phyloP scores from a whole-genome alignment of 2,113 vertebrate genomes.

The Apteryx owenii region DNA sequence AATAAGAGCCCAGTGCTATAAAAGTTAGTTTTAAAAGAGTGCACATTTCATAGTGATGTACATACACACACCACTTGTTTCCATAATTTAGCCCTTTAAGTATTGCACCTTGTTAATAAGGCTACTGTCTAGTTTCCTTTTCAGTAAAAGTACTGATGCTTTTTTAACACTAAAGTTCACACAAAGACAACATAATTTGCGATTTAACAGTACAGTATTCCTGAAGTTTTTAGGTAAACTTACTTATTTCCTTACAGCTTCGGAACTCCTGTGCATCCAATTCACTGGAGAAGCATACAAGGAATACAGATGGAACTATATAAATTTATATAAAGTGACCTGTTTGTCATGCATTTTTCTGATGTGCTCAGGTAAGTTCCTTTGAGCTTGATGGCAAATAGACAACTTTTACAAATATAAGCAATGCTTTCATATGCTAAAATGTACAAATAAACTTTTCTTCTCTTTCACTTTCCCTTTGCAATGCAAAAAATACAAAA shows the following conservation, averaged over 20 bases:
- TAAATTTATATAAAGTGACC: background rate
- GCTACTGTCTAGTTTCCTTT: slow-evolving; percentile 20
- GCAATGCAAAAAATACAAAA: background rate
- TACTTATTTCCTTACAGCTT: background rate
- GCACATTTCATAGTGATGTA: background rate
- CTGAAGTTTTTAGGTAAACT: background rate
- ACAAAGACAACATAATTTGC: background rate
- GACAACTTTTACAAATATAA: background rate
- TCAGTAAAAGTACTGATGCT: background rate
- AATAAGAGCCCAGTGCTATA: slow-evolving; percentile 17
- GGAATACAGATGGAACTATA: background rate
- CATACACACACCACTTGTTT: background rate
- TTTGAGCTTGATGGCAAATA: background rate
- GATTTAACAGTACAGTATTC: slow-evolving; percentile 8
- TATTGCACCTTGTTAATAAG: slow-evolving; percentile 70
- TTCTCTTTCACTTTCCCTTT: background rate
- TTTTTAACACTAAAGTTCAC: background rate
- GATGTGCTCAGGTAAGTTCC: background rate
- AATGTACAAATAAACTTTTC: background rate
- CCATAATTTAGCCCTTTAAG: slow-evolving; percentile 67
- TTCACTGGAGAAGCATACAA: background rate
- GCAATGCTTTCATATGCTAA: background rate
- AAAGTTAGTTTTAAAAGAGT: slow-evolving; percentile 14
- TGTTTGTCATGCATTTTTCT: background rate
- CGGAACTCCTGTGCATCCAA: background rate